Evolutionary conservation across 1,140 invertebrate species (phyloP), one percentile per base, ranked within the genome.

Genomic region (Drosophila nebulosa): DNA sequence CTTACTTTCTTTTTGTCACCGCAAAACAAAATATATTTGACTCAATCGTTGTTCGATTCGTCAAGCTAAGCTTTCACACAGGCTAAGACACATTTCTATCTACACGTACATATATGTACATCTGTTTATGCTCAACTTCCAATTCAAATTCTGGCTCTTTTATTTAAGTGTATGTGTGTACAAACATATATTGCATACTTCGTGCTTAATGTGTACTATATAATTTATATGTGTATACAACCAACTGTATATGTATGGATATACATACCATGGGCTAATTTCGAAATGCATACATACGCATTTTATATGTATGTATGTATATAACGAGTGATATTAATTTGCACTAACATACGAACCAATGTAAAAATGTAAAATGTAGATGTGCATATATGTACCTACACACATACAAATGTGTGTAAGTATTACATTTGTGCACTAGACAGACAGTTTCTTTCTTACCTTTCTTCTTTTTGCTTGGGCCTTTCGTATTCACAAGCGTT

Each of bases 401-500:
- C 14, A 16, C 14, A 42, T 21, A 32, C 7, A 32, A 16, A 42
- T 42, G 4, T 42, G n/a, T 42, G 14, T 39, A 39, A 1, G 39
- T 42, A 18, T 46, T 21, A 46, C 16, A 46, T 21, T 18, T 46
- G 39, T 46, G 39, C 16, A 46, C 39, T 21, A 46, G 39, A 7
- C 39, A 10, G 39, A 9, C 39, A 46, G 39, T 46, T 46, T 46
- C 39, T 46, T 46, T 64, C 90, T 92, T 92, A 93, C 93, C 96
- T 93, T 99, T 99, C 92, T 99, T 99, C 92, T 99, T 99, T 81
- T 97, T 98, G 50, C 97, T 97, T 5, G 98, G 97, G 1, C 98
- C 98, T 93, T 99, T 99, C 76, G 97, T 98, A 91, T 98, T 99
- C 0, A 99, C 98, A 36, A 99, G 93, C 0, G 98, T 99, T 3